phyloP scores from a whole-genome alignment of 2,888 invertebrate genomes.

The Caenorhabditis macrosperma region DNA sequence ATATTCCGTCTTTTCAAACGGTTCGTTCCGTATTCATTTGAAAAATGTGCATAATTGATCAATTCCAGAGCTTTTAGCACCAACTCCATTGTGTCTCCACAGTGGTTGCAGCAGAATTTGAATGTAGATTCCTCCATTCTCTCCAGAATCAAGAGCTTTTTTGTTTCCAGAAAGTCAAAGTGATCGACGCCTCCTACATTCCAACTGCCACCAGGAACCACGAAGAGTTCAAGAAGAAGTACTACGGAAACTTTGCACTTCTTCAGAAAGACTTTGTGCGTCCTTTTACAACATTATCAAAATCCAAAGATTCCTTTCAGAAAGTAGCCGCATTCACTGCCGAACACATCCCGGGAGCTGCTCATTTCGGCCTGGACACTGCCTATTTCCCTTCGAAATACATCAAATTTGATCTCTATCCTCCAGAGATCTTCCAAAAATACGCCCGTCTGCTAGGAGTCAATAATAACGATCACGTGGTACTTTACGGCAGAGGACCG shows the following conservation, averaged over 20 bases:
- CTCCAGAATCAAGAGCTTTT: neutral
- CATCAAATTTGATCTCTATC: conserved; percentile 72
- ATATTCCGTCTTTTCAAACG: conserved; percentile 35
- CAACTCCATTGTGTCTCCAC: conserved; percentile 31
- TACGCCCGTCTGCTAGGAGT: conserved; percentile 75
- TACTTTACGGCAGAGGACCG: conserved; percentile 74
- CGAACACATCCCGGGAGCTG: conserved; percentile 73
- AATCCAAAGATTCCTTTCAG: neutral
- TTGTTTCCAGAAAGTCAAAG: conserved; percentile 42
- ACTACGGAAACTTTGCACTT: conserved; percentile 67
- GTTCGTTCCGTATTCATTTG: conserved; percentile 23
- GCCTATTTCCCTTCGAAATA: conserved; percentile 73
- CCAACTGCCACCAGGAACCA: conserved; percentile 46
- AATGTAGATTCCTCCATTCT: conserved; percentile 25
- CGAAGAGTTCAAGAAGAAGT: conserved; percentile 59
- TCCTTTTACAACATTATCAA: neutral
- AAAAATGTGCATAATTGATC: neutral
- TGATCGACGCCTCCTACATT: conserved; percentile 51
- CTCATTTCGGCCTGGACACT: conserved; percentile 71
- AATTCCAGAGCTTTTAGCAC: conserved; percentile 35
- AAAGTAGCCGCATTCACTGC: conserved; percentile 19
- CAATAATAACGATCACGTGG: conserved; percentile 64
- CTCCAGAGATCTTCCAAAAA: conserved; percentile 73
- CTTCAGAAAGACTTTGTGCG: conserved; percentile 47
- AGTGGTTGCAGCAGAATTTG: conserved; percentile 49